Conservation (phyloP, 2,113 vertebrate species). For the Misgurnus mizolepis region DNA sequence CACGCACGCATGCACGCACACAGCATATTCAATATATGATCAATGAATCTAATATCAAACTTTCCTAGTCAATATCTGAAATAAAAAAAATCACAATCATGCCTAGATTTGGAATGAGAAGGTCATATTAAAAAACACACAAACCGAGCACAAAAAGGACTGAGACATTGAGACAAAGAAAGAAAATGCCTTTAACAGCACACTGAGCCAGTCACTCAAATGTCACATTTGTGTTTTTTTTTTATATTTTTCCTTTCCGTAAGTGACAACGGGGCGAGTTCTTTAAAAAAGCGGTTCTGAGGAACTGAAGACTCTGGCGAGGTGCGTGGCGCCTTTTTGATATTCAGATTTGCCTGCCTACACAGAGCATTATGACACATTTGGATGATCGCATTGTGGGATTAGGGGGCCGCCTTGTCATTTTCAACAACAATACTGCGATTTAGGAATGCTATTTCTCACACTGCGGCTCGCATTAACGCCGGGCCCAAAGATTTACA, state of each 20-base stretch:
- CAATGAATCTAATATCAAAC: background rate
- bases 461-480: conserved; percentile 77
- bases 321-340: conserved; percentile 74
- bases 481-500: conserved; percentile 80
- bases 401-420: conserved; percentile 83
- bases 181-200: conserved; percentile 49
- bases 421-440: conserved; percentile 82
- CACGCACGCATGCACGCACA: no score
- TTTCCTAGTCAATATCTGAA: conserved; percentile 20
- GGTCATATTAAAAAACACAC: conserved; percentile 30
- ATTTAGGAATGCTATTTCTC: conserved; percentile 81
- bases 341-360: conserved; percentile 77
- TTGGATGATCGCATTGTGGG: conserved; percentile 82
- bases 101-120: conserved; percentile 10
- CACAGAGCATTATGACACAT: conserved; percentile 79
- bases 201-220: conserved; percentile 57
- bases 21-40: background rate
- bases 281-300: conserved; percentile 59
- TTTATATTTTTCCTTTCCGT: conserved; percentile 25
- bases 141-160: conserved; percentile 42
- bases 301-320: conserved; percentile 65
- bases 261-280: conserved; percentile 66
- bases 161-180: conserved; percentile 35
- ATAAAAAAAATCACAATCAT: background rate
- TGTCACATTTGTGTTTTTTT: conserved; percentile 45